phyloP scores from a whole-genome alignment of 2,888 invertebrate genomes.

The Tachina lurida region DNA sequence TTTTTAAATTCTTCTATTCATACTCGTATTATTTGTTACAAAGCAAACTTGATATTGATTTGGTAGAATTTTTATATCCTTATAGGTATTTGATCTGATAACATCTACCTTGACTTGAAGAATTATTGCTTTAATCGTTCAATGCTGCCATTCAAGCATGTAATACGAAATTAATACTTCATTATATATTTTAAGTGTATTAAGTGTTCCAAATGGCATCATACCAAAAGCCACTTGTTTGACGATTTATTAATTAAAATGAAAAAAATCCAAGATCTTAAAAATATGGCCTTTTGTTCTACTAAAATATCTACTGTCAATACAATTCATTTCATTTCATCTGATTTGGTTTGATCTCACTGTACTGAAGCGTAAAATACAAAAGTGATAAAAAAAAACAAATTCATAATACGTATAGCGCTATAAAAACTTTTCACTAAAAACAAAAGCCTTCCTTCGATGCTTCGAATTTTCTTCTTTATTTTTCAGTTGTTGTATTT shows the following conservation, averaged over 20 bases:
- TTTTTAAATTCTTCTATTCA: too few relatives aligned
- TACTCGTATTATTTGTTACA: too few relatives aligned
- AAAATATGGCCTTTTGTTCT: constrained; percentile 37
- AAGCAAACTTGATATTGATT: too few relatives aligned
- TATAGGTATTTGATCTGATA: too few relatives aligned
- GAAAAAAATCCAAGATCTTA: constrained; percentile 23
- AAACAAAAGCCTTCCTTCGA: constrained; percentile 37
- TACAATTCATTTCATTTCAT: constrained; percentile 25
- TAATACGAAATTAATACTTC: constrained; percentile 24
- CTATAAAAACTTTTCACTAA: constrained; percentile 48
- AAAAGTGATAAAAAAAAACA: constrained; percentile 53
- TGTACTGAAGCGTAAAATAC: constrained; percentile 48
- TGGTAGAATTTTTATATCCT: too few relatives aligned
- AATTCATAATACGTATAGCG: neutral
- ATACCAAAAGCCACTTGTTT: constrained; percentile 13
- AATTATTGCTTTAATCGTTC: neutral
- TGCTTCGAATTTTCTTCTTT: constrained; percentile 7
- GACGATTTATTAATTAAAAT: constrained; percentile 22
- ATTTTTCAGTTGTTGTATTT: constrained; percentile 4
- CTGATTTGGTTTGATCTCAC: neutral
- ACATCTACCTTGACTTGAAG: too few relatives aligned
- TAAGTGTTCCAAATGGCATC: constrained; percentile 3
- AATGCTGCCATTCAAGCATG: neutral
- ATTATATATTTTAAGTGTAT: constrained; percentile 21
- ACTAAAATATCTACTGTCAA: constrained; percentile 38